Percentiles rank a stretch among this genome's conserved stretches.
Evolutionary conservation across 2,113 vertebrate genomes (phyloP).

Genomic region (Xenopus borealis): DNA sequence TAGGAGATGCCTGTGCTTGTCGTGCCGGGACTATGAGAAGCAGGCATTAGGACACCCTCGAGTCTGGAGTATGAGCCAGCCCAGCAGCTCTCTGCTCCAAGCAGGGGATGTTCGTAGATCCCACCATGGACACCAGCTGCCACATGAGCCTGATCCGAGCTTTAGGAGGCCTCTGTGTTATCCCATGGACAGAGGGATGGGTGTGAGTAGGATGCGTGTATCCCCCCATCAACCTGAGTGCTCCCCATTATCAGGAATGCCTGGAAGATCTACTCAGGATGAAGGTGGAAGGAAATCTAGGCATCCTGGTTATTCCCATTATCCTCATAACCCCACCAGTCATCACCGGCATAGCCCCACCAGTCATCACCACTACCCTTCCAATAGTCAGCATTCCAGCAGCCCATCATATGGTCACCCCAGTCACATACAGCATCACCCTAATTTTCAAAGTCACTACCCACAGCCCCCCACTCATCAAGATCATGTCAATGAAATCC

Average conservation of each 20-base stretch:
- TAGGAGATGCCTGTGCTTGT: slow-evolving; percentile 50
- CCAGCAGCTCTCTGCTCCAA: slow-evolving; percentile 78
- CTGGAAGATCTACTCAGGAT: slow-evolving; percentile 48
- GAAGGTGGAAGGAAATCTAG: slow-evolving; percentile 41
- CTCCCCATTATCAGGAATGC: slow-evolving; percentile 42
- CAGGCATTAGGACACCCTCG: slow-evolving; percentile 41
- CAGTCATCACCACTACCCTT: slow-evolving; percentile 45
- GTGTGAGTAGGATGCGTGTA: slow-evolving; percentile 55
- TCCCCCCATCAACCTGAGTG: slow-evolving; percentile 48
- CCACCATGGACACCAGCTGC: slow-evolving; percentile 46
- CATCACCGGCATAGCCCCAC: slow-evolving; percentile 58
- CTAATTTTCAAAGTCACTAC: slow-evolving; percentile 47
- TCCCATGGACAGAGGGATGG: slow-evolving; percentile 66
- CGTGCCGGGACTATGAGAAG: slow-evolving; percentile 46
- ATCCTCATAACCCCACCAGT: slow-evolving; percentile 54
- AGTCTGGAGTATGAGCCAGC: slow-evolving; percentile 75
- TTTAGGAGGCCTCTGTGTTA: slow-evolving; percentile 86
- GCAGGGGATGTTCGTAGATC: slow-evolving; percentile 53
- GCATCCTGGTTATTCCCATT: slow-evolving; percentile 49
- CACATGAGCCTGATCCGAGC: slow-evolving; percentile 74
- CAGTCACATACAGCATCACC: slow-evolving; percentile 47
- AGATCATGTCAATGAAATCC: neutral
- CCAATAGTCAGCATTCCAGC: slow-evolving; percentile 46
- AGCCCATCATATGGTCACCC: slow-evolving; percentile 48
- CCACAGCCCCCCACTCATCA: slow-evolving; percentile 52